Conservation (phyloP, 2,797 vertebrate species). For the Sebastes elongatus region DNA sequence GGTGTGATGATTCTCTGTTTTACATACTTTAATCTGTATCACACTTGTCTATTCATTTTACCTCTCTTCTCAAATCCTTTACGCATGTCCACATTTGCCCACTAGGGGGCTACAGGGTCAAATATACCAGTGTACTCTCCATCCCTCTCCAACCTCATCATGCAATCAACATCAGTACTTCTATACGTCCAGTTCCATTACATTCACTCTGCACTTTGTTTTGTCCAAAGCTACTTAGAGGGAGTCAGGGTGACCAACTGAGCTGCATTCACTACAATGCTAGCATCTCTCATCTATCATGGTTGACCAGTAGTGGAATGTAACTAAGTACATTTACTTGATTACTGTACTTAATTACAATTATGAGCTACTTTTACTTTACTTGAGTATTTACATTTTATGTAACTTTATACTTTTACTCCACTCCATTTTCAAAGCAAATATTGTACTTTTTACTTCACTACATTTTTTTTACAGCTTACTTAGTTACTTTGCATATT, state of each 20-base stretch:
- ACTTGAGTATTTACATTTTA: no score
- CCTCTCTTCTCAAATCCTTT: not conserved
- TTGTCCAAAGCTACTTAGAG: not conserved
- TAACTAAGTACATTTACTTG: no score
- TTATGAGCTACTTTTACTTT: no score
- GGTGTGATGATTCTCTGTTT: not conserved
- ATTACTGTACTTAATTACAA: no score
- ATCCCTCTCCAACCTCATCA: not conserved
- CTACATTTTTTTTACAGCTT: no score
- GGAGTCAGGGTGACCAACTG: not conserved
- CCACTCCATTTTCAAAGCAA: no score
- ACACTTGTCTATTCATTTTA: not conserved
- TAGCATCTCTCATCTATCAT: not conserved
- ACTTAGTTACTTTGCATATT: no score
- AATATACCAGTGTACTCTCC: not conserved
- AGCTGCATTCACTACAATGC: not conserved
- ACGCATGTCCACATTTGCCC: not conserved
- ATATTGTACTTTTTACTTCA: no score
- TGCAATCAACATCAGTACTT: not conserved
- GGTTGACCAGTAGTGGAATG: not conserved
- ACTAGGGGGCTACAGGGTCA: not conserved
- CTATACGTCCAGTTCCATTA: not conserved
- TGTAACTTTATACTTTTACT: no score
- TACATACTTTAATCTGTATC: not conserved
- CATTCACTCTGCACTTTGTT: not conserved